Evolutionary conservation across 2,797 vertebrate species (phyloP), one percentile per base, ranked within the genome.

Genomic region (Danio tinwini): DNA sequence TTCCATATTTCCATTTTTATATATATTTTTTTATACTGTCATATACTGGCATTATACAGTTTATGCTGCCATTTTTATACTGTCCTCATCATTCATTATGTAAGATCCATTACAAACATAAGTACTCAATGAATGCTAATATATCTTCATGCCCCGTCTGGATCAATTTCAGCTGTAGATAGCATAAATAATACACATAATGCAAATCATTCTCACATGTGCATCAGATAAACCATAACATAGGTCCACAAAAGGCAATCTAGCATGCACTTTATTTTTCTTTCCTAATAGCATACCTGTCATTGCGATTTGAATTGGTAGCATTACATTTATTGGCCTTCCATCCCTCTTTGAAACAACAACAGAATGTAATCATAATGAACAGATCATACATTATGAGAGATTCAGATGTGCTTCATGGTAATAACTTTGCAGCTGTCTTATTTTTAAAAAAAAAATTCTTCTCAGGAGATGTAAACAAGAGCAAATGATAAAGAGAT

Each of bases 251-350:
- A 53, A 80, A 80, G 49, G 70, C 45, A 67, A 83, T 76, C 77
- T 58, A 45, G 40, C 12, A 8, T 19, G 78, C 21, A 40, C 61
- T 76, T 75, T 58, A 71, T 21, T 1, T 80, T 55, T 73, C 72
- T 71, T 50, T 71, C 59, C 5, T 65, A 76, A 80, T 72, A 71
- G 82, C 72, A 52, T 65, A 67, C 82, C 59, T 80, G 67, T 83
- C 78, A 80, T 21, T 58, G 49, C 16, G 42, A 72, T 83, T 80
- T 76, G 67, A 71, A 80, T 71, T 65, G 73, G 73, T 53, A 37
- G n/a, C 73, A 39, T 72, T 80, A 76, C 58, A 80, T 83, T 73
- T 80, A 80, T 80, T 80, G 73, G 65, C 67, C 69, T 76, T 58
- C 37, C n/a, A 52, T 58, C 19, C 2, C n/a, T 39, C 61, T 71